These are phyloP conservation scores for Cinara cedri DNA, from an alignment of 2,888 invertebrate species.

Conservation along the genomic window DNA sequence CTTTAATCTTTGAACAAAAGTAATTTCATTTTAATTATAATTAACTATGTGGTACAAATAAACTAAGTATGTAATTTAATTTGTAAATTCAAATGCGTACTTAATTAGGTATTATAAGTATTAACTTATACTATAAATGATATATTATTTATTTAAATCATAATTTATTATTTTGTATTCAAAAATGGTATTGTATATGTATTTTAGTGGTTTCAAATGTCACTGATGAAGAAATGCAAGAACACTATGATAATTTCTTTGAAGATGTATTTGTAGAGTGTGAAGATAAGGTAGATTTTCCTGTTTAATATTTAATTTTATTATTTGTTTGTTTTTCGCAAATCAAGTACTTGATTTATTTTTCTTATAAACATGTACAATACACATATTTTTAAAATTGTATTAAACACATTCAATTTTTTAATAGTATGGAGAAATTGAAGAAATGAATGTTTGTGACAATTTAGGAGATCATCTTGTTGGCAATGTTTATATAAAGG, in stretches of 20 bases:
- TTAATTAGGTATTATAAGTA: too few relatives aligned
- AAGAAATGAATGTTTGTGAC: constrained; percentile 99
- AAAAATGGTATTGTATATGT: constrained; percentile 31
- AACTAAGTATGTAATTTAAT: background rate
- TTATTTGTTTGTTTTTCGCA: too few relatives aligned
- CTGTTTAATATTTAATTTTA: background rate
- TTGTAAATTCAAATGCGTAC: background rate
- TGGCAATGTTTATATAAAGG: constrained; percentile 99
- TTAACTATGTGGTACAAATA: too few relatives aligned
- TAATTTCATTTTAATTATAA: too few relatives aligned
- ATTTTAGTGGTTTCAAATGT: constrained; percentile 85
- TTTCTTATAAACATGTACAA: too few relatives aligned
- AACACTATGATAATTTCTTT: constrained; percentile 99
- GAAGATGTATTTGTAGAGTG: constrained; percentile 99
- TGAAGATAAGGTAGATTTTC: constrained; percentile 78
- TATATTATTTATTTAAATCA: background rate
- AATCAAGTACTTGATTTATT: background rate
- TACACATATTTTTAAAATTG: too few relatives aligned
- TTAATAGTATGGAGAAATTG: constrained; percentile 90
- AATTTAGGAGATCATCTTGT: constrained; percentile 98
- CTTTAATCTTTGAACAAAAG: too few relatives aligned
- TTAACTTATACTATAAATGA: background rate
- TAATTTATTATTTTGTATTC: background rate
- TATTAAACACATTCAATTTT: constrained; percentile 29
- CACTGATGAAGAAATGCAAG: constrained; percentile 97